A percentile compares a stretch with the other conserved stretches of the same genome.
Conservation (phyloP, 2,888 invertebrate genomes). For the Apamea monoglypha region DNA sequence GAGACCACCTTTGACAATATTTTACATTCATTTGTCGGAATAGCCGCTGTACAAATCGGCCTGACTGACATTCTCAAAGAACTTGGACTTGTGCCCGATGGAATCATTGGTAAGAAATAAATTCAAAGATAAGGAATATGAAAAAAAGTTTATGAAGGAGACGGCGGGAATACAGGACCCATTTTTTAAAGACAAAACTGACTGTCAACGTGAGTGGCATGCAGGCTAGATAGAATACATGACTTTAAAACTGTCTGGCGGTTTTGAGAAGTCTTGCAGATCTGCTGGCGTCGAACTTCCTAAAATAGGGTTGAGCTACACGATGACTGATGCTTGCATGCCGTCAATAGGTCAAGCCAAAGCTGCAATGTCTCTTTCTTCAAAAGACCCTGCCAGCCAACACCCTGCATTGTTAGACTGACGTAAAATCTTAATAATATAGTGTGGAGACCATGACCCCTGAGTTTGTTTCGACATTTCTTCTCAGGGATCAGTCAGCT, state of each 20-base stretch:
- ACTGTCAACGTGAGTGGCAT: neutral
- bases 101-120: slow-evolving; percentile 92
- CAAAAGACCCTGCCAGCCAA: too few relatives aligned
- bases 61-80: slow-evolving; percentile 84
- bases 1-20: slow-evolving; percentile 89
- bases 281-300: neutral
- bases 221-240: neutral
- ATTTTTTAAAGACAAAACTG: neutral
- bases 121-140: neutral
- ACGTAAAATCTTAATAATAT: neutral
- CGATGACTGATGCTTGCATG: too few relatives aligned
- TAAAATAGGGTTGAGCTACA: neutral
- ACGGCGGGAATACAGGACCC: neutral
- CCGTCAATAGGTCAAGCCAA: too few relatives aligned
- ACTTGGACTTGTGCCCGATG: slow-evolving; percentile 93
- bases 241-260: neutral
- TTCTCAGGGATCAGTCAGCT: too few relatives aligned
- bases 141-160: neutral
- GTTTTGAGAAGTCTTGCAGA: neutral
- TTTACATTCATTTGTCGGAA: slow-evolving; percentile 81
- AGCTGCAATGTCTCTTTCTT: too few relatives aligned
- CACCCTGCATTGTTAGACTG: neutral
- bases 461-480: neutral
- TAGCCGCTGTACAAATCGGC: slow-evolving; percentile 91
- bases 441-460: neutral